A percentile compares a stretch with the other conserved stretches of the same genome.
Evolutionary conservation across 2,113 vertebrate species (phyloP).

Genomic region (Nothocercus julius): DNA sequence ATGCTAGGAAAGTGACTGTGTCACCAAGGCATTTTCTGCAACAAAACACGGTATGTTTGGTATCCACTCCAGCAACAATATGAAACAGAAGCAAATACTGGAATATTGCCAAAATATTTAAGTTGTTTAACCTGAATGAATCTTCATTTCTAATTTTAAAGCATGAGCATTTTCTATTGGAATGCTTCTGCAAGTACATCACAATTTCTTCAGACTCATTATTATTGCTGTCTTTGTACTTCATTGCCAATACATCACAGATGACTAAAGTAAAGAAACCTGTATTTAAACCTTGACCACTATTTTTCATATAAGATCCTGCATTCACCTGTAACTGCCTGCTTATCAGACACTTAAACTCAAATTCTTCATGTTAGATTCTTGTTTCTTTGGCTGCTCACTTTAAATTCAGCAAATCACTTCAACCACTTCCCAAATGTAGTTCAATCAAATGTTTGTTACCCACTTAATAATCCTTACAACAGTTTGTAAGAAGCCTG

Average conservation of each 20-base stretch:
- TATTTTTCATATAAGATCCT: background rate
- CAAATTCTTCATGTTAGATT: background rate
- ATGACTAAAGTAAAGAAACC: background rate
- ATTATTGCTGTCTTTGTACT: background rate
- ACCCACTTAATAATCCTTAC: background rate
- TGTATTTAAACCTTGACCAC: background rate
- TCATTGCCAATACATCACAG: background rate
- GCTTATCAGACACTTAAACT: background rate
- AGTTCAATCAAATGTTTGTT: background rate
- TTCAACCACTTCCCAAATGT: background rate
- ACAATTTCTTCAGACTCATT: background rate
- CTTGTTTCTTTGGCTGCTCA: background rate
- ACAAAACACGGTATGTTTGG: background rate
- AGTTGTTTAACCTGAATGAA: background rate
- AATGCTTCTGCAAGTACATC: background rate
- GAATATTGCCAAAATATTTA: background rate
- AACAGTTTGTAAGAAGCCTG: background rate
- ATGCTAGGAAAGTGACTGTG: background rate
- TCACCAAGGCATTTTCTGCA: background rate
- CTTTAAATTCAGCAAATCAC: background rate
- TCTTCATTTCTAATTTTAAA: background rate
- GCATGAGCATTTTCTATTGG: background rate
- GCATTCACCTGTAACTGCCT: background rate
- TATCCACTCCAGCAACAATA: background rate
- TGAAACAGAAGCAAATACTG: background rate